Evolutionary conservation across 2,113 vertebrate species (phyloP), one percentile per base, ranked within the genome.

Genomic region (Psittacara wagleri): DNA sequence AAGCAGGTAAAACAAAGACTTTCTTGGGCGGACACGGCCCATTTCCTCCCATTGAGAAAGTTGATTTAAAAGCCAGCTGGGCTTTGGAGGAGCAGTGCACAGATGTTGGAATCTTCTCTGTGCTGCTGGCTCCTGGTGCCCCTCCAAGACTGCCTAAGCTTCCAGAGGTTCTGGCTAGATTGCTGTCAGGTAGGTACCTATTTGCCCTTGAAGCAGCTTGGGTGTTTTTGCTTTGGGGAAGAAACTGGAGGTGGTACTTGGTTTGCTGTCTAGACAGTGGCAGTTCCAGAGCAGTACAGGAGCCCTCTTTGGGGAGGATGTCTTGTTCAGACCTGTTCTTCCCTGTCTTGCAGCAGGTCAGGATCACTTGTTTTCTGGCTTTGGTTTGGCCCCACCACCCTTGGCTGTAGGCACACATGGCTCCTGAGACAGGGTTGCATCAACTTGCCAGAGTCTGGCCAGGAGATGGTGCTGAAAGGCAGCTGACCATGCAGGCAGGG

Each of bases 391-490:
- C 70, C 41, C 19, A 1, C 35, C 4, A 0, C 3, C 0, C 7
- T 24, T 90, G 62, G 46, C 31, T 9, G 12, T 17, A 13, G 79
- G 82, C 54, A 49, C 37, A 12, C 6, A 0, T 12, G n/a, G 67
- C 29, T 80, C 31, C 24, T 62, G 88, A 69, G 57, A 31, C 54
- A 17, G 25, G n/a, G 5, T 5, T 80, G 24, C 46, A 23, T 52
- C 61, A 57, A 1, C 19, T 31, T 81, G 68, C 90, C 46, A 4
- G 31, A n/a, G 19, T 68, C 29, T 85, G 86, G 72, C 94, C 95
- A 92, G 90, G 91, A 95, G 95, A 85, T 96, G 94, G 94, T 95
- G 95, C 95, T 96, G 93, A 22, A 85, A 94, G 81, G 95, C 95
- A 92, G 69, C 83, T 4, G 64, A 9, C 68, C 24, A 3, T 25